These are phyloP conservation scores for Characodon lateralis DNA, from an alignment of 2,797 vertebrate genomes.

Conservation along the genomic window DNA sequence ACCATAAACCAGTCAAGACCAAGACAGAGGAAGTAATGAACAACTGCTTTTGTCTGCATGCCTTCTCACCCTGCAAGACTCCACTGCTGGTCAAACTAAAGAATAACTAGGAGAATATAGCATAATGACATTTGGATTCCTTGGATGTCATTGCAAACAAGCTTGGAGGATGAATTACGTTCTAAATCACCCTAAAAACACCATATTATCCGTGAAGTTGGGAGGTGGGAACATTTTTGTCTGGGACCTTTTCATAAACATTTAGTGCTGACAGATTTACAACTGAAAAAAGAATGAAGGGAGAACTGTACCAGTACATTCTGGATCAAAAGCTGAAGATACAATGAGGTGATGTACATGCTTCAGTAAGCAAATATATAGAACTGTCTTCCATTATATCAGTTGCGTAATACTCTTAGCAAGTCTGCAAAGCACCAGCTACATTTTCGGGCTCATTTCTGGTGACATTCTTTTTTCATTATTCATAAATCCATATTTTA, in stretches of 20 bases:
- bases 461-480: slow-evolving; percentile 38
- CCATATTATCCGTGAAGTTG: background rate
- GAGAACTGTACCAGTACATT: background rate
- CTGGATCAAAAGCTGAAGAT: background rate
- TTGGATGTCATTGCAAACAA: background rate
- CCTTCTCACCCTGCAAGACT: background rate
- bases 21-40: background rate
- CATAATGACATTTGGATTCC: background rate
- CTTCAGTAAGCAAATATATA: background rate
- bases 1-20: background rate
- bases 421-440: slow-evolving; percentile 12
- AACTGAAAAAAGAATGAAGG: background rate
- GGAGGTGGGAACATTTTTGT: background rate
- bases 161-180: background rate
- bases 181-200: no score
- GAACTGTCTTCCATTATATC: slow-evolving; percentile 15
- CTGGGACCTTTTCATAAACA: background rate
- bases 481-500: slow-evolving; percentile 59
- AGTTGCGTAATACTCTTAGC: slow-evolving; percentile 17
- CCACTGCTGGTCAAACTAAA: background rate
- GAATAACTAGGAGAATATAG: background rate
- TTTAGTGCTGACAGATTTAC: background rate
- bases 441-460: slow-evolving; percentile 30
- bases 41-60: background rate
- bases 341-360: background rate